phyloP scores from a whole-genome alignment of 2,888 invertebrate species.

The Nebria salina region DNA sequence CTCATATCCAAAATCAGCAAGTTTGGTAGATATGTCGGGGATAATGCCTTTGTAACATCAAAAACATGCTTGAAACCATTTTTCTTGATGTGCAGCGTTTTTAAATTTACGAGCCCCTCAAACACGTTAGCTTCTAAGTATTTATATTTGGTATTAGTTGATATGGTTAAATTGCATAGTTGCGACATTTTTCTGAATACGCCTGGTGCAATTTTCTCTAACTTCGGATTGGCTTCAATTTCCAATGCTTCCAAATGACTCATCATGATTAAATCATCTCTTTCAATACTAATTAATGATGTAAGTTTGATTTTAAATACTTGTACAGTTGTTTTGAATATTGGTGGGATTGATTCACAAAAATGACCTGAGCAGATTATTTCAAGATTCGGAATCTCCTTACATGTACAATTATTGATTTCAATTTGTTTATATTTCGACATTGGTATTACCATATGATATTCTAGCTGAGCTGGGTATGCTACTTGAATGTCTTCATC shows the following conservation, averaged over 20 bases:
- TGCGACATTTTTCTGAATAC: constrained; percentile 64
- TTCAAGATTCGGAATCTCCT: constrained; percentile 59
- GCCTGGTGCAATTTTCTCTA: constrained; percentile 64
- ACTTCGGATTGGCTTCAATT: constrained; percentile 67
- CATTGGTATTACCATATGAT: constrained; percentile 65
- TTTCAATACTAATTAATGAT: constrained; percentile 61
- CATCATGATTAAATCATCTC: constrained; percentile 62
- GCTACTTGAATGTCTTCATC: constrained; percentile 29
- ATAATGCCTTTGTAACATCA: constrained; percentile 63
- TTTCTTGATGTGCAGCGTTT: constrained; percentile 65
- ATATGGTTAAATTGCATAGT: constrained; percentile 66
- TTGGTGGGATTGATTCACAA: constrained; percentile 65
- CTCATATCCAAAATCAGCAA: constrained; percentile 65
- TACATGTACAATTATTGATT: constrained; percentile 66
- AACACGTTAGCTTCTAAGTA: constrained; percentile 64
- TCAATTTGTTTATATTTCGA: constrained; percentile 59
- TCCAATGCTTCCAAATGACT: constrained; percentile 62
- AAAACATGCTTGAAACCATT: constrained; percentile 66
- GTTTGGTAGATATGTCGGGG: constrained; percentile 62
- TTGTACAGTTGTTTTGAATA: constrained; percentile 60
- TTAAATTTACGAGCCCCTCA: constrained; percentile 65
- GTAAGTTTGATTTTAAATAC: constrained; percentile 65
- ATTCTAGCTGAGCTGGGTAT: constrained; percentile 7
- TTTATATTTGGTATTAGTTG: constrained; percentile 65
- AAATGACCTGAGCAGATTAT: constrained; percentile 67